Percentiles rank a stretch among this genome's conserved stretches.
Evolutionary conservation across 2,888 invertebrate species (phyloP).

Genomic region (Drosophila macrospina): DNA sequence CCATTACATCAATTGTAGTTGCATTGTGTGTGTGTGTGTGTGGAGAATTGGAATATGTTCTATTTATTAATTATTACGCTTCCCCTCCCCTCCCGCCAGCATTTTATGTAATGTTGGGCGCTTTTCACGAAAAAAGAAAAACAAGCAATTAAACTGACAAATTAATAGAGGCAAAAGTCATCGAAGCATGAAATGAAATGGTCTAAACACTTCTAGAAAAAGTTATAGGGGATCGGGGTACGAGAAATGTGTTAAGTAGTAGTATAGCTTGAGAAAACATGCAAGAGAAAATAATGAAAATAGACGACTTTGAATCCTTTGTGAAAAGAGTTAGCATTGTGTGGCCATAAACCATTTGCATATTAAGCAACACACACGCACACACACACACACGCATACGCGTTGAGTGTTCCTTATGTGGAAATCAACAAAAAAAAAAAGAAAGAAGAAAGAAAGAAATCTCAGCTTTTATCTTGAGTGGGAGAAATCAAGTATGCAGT

Average conservation of each 20-base stretch:
- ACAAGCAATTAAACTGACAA: not conserved
- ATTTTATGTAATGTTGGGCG: conserved; percentile 46
- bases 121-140: conserved; percentile 30
- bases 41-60: conserved; percentile 34
- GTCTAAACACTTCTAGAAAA: conserved; percentile 3
- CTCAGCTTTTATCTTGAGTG: not conserved
- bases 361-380: conserved; percentile 43
- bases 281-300: conserved; percentile 14
- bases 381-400: conserved; percentile 3
- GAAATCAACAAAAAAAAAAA: not conserved
- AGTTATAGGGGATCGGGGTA: conserved; percentile 11
- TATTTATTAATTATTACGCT: no score
- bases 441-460: not conserved
- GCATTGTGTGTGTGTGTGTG: conserved; percentile 6
- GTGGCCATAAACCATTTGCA: conserved; percentile 61
- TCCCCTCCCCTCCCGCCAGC: not conserved
- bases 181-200: conserved; percentile 59
- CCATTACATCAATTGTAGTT: conserved; percentile 56
- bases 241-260: not conserved
- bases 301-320: no score
- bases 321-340: no score
- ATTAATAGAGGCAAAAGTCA: conserved; percentile 23
- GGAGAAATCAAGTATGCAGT: conserved; percentile 54
- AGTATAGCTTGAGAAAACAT: conserved; percentile 40
- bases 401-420: not conserved